Evolutionary conservation across 2,888 invertebrate species (phyloP), one percentile per base, ranked within the genome.

Genomic region (Conops quadrifasciatus): DNA sequence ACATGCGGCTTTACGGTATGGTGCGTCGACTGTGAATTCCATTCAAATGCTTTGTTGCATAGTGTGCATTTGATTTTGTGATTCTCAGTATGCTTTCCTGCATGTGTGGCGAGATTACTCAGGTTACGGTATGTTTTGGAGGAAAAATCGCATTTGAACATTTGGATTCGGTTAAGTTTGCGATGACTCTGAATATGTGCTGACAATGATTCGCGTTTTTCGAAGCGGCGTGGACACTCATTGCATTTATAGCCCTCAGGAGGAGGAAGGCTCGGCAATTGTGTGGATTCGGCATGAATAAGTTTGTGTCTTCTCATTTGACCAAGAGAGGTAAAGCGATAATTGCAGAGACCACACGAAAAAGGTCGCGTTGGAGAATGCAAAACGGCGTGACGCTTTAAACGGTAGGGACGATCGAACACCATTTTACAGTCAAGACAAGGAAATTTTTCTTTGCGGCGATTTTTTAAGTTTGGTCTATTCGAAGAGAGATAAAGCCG

Each of bases 21-120:
- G n/a, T n/a, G n/a, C 13, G 85, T 85, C 0, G 90, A 81, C 76
- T 90, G 89, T 65, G 90, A 89, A 1, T 87, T 87, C 62, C 90
- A 24, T 0, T 88, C 87, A 77, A 89, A 91, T 1, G 86, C 86
- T 77, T 90, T 90, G 1, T 87, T 83, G 77, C 91, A 91, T 59
- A 88, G 82, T 4, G 83, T 83, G 80, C 91, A 91, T 64, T 86
- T 84, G 73, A 86, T 87, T 0, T 87, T 87, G 71, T 87, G 88
- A 2, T 87, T 85, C n/a, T 87, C 81, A 3, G 84, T 85, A 77
- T 91, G 91, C 30, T 88, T 84, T 76, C 88, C 88, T 66, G 87
- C 77, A 75, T 89, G 89, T n/a, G 88, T 80, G 58, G 85, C 85
- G 13, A 89, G 78, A 26, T 85, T 78, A 36, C 85, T 80, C 71